These are phyloP conservation scores for Torymus texanus DNA, from an alignment of 2,888 invertebrate species.

Conservation along the genomic window DNA sequence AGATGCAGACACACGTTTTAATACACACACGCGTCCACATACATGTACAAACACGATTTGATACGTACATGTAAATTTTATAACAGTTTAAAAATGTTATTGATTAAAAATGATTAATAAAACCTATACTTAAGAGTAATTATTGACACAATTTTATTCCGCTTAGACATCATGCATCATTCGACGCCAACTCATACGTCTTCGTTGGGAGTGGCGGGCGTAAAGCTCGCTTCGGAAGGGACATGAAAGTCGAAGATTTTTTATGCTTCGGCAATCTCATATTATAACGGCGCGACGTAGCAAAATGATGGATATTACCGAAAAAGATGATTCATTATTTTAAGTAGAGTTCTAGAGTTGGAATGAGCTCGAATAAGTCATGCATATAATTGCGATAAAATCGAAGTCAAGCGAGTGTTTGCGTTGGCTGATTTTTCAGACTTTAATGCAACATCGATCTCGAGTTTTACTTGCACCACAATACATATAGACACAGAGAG, in stretches of 20 bases:
- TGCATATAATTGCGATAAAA: neutral
- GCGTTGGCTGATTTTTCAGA: neutral
- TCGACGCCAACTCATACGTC: neutral
- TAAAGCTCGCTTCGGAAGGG: conserved; percentile 4
- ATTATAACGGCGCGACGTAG: neutral
- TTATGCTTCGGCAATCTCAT: neutral
- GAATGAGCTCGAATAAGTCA: neutral
- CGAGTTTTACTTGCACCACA: too few species aligned
- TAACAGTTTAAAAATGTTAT: too few species aligned
- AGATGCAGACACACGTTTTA: too few species aligned
- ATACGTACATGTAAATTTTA: too few species aligned
- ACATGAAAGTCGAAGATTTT: conserved; percentile 16
- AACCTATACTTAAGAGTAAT: too few species aligned
- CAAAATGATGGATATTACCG: conserved; percentile 1
- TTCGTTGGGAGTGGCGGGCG: neutral
- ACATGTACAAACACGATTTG: too few species aligned
- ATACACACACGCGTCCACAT: too few species aligned
- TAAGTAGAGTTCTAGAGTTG: neutral
- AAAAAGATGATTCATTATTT: conserved; percentile 21
- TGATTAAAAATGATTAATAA: too few species aligned
- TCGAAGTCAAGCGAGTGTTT: neutral
- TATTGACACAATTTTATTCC: neutral
- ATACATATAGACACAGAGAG: too few species aligned
- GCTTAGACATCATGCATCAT: neutral
- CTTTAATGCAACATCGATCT: too few species aligned